Conservation (phyloP, 1,140 invertebrate genomes). For the Scaptomyza montana region DNA sequence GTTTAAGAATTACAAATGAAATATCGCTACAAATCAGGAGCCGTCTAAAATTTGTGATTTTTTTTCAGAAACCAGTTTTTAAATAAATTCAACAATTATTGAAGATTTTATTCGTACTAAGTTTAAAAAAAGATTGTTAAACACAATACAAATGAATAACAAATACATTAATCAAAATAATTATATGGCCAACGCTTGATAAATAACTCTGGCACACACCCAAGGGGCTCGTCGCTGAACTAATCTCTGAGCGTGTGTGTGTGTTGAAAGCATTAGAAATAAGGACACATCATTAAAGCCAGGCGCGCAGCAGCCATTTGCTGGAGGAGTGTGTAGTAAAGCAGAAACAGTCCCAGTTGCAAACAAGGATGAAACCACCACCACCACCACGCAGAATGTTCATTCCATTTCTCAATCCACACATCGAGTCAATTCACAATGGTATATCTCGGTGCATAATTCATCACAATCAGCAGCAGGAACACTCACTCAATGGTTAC, state of each 20-base stretch:
- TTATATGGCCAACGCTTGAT: background rate
- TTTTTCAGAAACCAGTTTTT: too few relatives aligned
- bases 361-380: background rate
- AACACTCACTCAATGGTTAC: slow-evolving; percentile 49
- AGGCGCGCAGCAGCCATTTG: slow-evolving; percentile 47
- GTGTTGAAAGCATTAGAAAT: slow-evolving; percentile 73
- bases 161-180: slow-evolving; percentile 31
- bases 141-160: too few relatives aligned
- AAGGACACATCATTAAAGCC: slow-evolving; percentile 75
- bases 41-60: too few relatives aligned
- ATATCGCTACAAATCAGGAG: too few relatives aligned
- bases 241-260: slow-evolving; percentile 44
- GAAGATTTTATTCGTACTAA: too few relatives aligned
- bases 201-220: background rate
- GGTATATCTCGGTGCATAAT: slow-evolving; percentile 60
- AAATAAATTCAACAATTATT: too few relatives aligned
- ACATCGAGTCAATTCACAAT: slow-evolving; percentile 25
- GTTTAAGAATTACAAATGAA: too few relatives aligned
- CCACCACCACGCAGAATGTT: slow-evolving; percentile 8
- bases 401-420: background rate
- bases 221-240: slow-evolving; percentile 11
- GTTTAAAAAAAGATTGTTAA: too few relatives aligned
- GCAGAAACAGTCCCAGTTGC: background rate
- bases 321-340: background rate
- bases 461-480: slow-evolving; percentile 78